Evolutionary conservation across 2,113 vertebrate genomes (phyloP).

Genomic region (Physeter macrocephalus): DNA sequence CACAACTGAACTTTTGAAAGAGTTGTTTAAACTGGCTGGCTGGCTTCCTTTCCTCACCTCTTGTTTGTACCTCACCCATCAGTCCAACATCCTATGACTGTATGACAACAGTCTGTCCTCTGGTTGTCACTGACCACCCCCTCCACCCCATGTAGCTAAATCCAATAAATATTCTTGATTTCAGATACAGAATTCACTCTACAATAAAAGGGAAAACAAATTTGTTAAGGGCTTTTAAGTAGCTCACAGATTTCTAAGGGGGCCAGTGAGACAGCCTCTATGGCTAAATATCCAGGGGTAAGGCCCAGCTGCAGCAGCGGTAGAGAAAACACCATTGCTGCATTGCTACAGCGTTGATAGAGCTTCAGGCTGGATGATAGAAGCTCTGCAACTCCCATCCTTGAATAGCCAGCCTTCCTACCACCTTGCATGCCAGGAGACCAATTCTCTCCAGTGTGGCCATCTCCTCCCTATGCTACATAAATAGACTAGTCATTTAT

Average conservation of each 20-base stretch:
- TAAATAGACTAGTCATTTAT: background rate
- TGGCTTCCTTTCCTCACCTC: background rate
- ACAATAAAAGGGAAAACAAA: background rate
- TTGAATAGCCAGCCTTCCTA: background rate
- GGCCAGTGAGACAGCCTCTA: background rate
- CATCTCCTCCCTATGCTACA: background rate
- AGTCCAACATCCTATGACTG: background rate
- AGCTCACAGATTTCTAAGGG: background rate
- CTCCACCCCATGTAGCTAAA: background rate
- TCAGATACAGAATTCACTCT: background rate
- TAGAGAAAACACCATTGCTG: background rate
- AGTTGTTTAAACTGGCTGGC: background rate
- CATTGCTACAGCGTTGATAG: background rate
- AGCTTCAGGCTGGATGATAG: too few relatives aligned
- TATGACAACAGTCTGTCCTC: background rate
- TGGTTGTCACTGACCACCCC: background rate
- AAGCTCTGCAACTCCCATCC: background rate
- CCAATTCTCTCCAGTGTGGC: background rate
- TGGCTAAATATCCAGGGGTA: background rate
- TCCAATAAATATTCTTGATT: background rate
- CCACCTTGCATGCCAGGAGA: background rate
- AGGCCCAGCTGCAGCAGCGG: accelerated
- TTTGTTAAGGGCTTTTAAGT: background rate
- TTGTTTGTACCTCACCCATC: background rate
- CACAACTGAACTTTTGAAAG: background rate